These are phyloP conservation scores for Xenopus petersii DNA, from an alignment of 2,797 vertebrate genomes.

Conservation along the genomic window DNA sequence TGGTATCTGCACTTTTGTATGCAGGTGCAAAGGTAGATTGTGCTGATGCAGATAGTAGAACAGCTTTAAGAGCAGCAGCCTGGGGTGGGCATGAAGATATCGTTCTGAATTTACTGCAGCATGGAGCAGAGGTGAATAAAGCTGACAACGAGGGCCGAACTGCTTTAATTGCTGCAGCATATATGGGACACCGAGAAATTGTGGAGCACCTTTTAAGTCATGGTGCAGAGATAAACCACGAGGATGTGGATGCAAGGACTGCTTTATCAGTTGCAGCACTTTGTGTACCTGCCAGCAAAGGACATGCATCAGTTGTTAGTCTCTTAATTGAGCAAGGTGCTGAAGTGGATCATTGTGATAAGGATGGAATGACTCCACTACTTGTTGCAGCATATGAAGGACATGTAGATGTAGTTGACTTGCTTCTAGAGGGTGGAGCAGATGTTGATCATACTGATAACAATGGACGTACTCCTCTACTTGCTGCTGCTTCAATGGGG, in stretches of 20 bases:
- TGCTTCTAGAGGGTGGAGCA: slow-evolving; percentile 93
- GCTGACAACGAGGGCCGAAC: slow-evolving; percentile 96
- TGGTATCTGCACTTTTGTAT: slow-evolving; percentile 94
- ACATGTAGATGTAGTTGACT: slow-evolving; percentile 92
- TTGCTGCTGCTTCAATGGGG: slow-evolving; percentile 96
- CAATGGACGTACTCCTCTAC: slow-evolving; percentile 92
- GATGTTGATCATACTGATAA: slow-evolving; percentile 97
- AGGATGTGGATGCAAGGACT: slow-evolving; percentile 93
- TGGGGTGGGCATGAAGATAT: slow-evolving; percentile 98
- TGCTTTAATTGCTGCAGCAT: slow-evolving; percentile 91
- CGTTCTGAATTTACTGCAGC: slow-evolving; percentile 91
- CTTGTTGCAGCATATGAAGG: slow-evolving; percentile 97
- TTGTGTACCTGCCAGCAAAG: slow-evolving; percentile 93
- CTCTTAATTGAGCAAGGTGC: slow-evolving; percentile 91
- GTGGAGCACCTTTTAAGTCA: slow-evolving; percentile 95
- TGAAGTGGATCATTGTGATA: slow-evolving; percentile 95
- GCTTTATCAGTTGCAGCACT: slow-evolving; percentile 94
- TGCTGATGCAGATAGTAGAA: slow-evolving; percentile 89
- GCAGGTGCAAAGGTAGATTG: slow-evolving; percentile 95
- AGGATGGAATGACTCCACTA: slow-evolving; percentile 96
- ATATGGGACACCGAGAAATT: slow-evolving; percentile 97
- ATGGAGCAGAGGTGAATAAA: slow-evolving; percentile 94
- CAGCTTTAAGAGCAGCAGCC: slow-evolving; percentile 89
- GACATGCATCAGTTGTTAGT: slow-evolving; percentile 91
- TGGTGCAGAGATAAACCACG: slow-evolving; percentile 90